Conservation (phyloP, 1,140 invertebrate genomes). For the Pseudomyrmex pallidus region DNA sequence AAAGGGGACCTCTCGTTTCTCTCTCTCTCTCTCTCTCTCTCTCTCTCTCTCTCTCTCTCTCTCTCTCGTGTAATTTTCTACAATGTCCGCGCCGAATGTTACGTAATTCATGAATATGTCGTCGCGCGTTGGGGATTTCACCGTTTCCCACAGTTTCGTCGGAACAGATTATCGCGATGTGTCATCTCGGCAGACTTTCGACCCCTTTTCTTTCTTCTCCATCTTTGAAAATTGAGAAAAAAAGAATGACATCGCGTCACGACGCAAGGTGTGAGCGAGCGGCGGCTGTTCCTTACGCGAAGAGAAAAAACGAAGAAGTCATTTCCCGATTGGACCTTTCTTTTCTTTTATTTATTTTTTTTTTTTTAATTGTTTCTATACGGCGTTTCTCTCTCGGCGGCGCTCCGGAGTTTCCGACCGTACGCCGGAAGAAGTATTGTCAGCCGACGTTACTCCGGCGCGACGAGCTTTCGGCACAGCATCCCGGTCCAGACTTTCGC, state of each 20-base stretch:
- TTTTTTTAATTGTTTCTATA: conserved; percentile 64
- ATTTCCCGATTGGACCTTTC: conserved; percentile 48
- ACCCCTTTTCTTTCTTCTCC: background rate
- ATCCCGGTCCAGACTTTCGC: conserved; percentile 72
- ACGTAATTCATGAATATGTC: conserved; percentile 68
- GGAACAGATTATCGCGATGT: conserved; percentile 46
- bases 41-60: background rate
- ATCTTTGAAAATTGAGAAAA: conserved; percentile 23
- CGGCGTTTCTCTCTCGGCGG: background rate
- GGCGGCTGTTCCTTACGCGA: conserved; percentile 20
- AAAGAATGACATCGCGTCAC: conserved; percentile 5
- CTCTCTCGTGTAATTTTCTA: conserved; percentile 62
- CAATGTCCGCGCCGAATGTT: conserved; percentile 42
- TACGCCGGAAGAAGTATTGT: conserved; percentile 56
- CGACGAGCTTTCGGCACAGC: conserved; percentile 29
- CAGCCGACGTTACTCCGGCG: background rate
- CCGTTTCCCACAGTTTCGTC: conserved; percentile 65
- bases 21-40: background rate
- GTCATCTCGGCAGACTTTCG: conserved; percentile 62
- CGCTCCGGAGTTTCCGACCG: background rate
- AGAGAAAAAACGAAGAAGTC: conserved; percentile 34
- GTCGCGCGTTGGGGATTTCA: conserved; percentile 52
- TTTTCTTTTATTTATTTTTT: conserved; percentile 54
- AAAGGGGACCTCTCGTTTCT: background rate
- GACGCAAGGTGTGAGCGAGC: background rate